Base-by-base conservation (phyloP, 2,888 invertebrate genomes). In the Blastobasis adustella region DNA sequence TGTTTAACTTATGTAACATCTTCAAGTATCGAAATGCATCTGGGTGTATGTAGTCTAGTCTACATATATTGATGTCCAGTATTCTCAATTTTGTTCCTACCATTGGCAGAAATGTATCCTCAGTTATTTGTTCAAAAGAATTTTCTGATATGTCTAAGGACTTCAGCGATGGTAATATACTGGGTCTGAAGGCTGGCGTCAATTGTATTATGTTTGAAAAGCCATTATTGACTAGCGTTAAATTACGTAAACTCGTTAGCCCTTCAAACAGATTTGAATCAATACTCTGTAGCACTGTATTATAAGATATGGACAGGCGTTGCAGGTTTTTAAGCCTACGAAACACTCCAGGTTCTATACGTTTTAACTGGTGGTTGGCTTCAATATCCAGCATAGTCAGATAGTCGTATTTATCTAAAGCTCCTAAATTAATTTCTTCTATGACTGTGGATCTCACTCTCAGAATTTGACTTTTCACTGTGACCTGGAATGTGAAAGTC, bases 271-370 rank as follows among this genome's bases (percentile, higher is more conserved):
- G 78, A 38, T 76, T 68, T 37, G 73, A 66, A 36, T 86, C 72
- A n/a, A 92, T 76, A 5, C 66, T 63, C 37, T 65, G 73, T 4
- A 92, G 71, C 7, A 80, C 73, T 2, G 81, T 79, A 60, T 91
- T 91, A 61, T 87, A 90, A 0, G 90, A 90, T 60, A 92, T 89
- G 0, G 90, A 90, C 7, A 92, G 65, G 49, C 89, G 89, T 45
- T 78, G 71, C 37, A 92, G 63, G 10, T 77, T 79, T 0, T 71
- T 76, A 58, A 91, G 69, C 54, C 89, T 86, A 10, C 68, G 64
- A 61, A 92, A 92, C 0, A 77, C 63, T 6, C 90, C 89, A 0
- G 87, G 79, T 58, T 89, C 78, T 37, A 92, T 79, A 49, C 73
- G 68, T 9, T 60, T 75, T n/a, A 92, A 69, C 49, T 84, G 75